A percentile compares a stretch with the other conserved stretches of the same genome.
Evolutionary conservation across 2,113 vertebrate species (phyloP).

Genomic region (Chloropsis cyanopogon): DNA sequence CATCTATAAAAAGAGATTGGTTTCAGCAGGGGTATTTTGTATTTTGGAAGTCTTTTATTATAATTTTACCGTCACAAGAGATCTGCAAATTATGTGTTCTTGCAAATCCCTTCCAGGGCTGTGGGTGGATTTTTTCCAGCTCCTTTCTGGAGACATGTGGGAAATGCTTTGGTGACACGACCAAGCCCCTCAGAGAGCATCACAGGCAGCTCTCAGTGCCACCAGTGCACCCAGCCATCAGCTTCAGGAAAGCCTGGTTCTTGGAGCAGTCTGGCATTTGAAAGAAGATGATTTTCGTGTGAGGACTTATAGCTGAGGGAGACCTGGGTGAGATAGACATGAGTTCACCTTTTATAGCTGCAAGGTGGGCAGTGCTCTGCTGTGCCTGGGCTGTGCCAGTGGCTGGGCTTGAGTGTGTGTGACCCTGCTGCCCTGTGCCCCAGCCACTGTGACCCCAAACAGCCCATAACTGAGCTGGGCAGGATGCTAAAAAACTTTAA

Average conservation of each 20-base stretch:
- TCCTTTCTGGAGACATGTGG: background rate
- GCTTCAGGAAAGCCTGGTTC: background rate
- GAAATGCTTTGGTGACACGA: background rate
- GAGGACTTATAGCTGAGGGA: background rate
- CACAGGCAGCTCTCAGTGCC: accelerated
- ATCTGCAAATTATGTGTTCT: background rate
- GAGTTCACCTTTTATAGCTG: background rate
- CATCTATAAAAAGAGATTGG: background rate
- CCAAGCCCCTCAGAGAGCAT: background rate
- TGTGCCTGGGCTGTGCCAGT: accelerated
- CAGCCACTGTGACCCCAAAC: accelerated
- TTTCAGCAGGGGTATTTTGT: background rate
- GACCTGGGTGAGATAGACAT: background rate
- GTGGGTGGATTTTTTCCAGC: background rate
- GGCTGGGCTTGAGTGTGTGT: background rate
- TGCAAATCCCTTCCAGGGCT: background rate
- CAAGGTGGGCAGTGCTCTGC: background rate
- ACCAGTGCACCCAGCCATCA: background rate
- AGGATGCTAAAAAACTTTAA: background rate
- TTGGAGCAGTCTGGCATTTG: background rate
- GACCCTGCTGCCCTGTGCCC: background rate
- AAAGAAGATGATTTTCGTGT: background rate
- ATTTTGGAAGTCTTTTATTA: background rate
- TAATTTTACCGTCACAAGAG: background rate
- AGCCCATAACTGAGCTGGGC: background rate